A percentile compares a stretch with the other conserved stretches of the same genome.
phyloP scores from a whole-genome alignment of 2,113 vertebrate genomes.

The Eira barbara region DNA sequence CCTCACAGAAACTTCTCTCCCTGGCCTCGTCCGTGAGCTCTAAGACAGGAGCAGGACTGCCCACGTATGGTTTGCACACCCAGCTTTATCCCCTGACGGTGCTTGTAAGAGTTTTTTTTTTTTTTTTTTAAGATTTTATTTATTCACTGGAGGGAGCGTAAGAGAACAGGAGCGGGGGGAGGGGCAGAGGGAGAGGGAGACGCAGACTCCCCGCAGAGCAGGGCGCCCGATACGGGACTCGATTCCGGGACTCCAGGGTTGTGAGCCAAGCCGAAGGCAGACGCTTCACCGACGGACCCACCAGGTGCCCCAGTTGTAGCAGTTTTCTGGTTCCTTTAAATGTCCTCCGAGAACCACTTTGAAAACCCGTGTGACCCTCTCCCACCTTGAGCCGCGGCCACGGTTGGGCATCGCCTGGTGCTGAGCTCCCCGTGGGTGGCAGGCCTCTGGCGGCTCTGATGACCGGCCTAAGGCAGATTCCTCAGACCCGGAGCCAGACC shows the following conservation, averaged over 20 bases:
- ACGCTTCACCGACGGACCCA: not conserved
- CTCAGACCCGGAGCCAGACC: not conserved
- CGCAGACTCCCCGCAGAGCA: no score
- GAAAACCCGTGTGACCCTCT: fast-evolving
- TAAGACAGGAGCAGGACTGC: not conserved
- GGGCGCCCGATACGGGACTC: not conserved
- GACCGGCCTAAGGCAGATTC: not conserved
- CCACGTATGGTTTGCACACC: fast-evolving
- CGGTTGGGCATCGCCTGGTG: fast-evolving
- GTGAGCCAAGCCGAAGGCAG: not conserved
- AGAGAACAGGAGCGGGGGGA: no score
- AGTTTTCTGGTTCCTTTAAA: fast-evolving
- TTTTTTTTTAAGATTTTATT: not conserved
- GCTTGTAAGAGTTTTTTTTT: fast-evolving
- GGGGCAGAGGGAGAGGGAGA: not conserved
- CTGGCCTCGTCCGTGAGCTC: fast-evolving
- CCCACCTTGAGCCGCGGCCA: fast-evolving
- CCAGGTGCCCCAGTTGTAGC: fast-evolving
- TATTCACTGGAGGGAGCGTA: not conserved
- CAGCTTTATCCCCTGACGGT: fast-evolving
- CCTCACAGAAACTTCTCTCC: fast-evolving
- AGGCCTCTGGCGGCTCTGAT: fast-evolving
- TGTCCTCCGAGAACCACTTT: fast-evolving
- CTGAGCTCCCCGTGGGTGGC: fast-evolving
- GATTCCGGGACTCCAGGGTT: not conserved